Evolutionary conservation across 2,113 vertebrate species (phyloP), one percentile per base, ranked within the genome.

Genomic region (Otocyon megalotis): DNA sequence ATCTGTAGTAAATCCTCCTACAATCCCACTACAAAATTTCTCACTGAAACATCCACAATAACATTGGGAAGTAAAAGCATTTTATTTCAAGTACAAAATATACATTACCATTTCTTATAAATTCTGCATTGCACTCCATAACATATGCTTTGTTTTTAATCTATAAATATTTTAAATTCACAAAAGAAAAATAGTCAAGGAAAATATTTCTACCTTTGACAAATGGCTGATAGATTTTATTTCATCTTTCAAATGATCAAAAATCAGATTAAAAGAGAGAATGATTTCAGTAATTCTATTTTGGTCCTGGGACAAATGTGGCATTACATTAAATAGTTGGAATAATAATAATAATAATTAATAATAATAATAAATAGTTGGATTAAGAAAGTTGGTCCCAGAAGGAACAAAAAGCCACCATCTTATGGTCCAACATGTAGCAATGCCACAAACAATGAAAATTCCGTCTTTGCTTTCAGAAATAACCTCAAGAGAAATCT

Each of bases 171-270:
- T 77, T 90, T 89, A 62, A 92, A 30, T 20, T 58, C n/a, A 82
- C 22, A 79, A 89, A 82, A 62, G n/a, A 35, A 93, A 84, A 62
- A 8, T 11, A 90, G 56, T 28, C 24, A 86, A 76, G 69, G 17
- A 65, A 92, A 87, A 62, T 37, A 62, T 60, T 50, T 19, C 4
- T 72, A 65, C 30, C 19, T 84, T 94, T 93, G 4, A 58, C 30
- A 8, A 92, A 92, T 87, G n/a, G 6, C 54, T 62, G 15, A 30
- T 83, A 72, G 15, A 26, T 32, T 86, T 85, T 67, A 93, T 82
- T 91, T 92, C 4, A 88, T 85, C 6, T 89, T 89, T 89, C 35
- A 63, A 37, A 37, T 53, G 93, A 88, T 88, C 10, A 81, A 94
- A 88, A 94, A 54, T 60, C 2, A 28, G 8, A 65, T 92, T 92